Evolutionary conservation across 2,113 vertebrate species (phyloP).

Genomic region (Zonotrichia leucophrys): DNA sequence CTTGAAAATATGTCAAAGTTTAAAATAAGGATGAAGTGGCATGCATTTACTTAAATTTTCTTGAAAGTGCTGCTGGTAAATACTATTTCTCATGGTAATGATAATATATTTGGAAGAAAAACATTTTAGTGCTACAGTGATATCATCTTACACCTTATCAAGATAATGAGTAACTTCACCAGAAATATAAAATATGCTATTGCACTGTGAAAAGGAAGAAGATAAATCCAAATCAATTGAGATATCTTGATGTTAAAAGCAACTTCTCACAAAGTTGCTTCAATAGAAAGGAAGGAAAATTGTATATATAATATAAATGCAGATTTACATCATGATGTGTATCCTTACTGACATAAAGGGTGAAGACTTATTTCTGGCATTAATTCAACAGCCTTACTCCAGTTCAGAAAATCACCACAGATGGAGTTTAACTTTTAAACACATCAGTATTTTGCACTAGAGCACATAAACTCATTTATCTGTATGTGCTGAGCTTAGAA

Average conservation of each 20-base stretch:
- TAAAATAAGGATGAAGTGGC: slow-evolving; percentile 10
- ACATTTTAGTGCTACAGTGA: not conserved
- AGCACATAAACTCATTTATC: not conserved
- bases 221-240: not conserved
- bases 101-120: not conserved
- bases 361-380: not conserved
- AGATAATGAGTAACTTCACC: not conserved
- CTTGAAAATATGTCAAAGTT: not conserved
- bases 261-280: not conserved
- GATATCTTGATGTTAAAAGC: not conserved
- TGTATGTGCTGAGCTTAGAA: not conserved
- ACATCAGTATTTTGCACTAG: not conserved
- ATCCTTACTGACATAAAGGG: not conserved
- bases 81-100: not conserved
- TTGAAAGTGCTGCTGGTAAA: not conserved
- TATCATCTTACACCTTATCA: not conserved
- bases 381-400: not conserved
- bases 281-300: not conserved
- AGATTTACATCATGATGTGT: not conserved
- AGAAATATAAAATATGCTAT: not conserved
- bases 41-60: slow-evolving; percentile 7
- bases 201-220: not conserved
- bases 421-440: not conserved
- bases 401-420: not conserved
- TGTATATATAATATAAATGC: not conserved